These are phyloP conservation scores for Isoperla grammatica DNA, from an alignment of 2,888 invertebrate genomes.

Conservation along the genomic window DNA sequence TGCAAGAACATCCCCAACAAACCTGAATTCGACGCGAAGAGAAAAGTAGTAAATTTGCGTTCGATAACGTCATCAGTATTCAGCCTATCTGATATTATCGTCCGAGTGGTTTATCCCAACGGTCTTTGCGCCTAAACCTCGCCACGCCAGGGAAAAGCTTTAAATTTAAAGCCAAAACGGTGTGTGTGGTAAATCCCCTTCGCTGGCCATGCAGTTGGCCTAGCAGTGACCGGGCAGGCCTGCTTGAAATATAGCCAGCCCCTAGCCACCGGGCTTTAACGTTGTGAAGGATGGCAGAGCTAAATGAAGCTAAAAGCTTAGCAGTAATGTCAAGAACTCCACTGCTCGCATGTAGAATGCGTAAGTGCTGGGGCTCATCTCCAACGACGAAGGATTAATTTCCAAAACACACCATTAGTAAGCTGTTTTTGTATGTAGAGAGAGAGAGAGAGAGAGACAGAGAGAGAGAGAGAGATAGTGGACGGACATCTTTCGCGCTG, in stretches of 20 bases:
- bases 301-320: slow-evolving; percentile 27
- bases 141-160: slow-evolving; percentile 16
- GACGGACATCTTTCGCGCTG: background rate
- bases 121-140: background rate
- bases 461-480: background rate
- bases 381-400: slow-evolving; percentile 10
- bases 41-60: background rate
- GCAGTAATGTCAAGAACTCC: slow-evolving; percentile 12
- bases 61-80: background rate
- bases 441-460: background rate
- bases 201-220: slow-evolving; percentile 13
- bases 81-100: slow-evolving; percentile 6
- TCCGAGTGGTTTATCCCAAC: slow-evolving; percentile 8
- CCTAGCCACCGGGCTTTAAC: slow-evolving; percentile 5
- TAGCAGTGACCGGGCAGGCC: slow-evolving; percentile 8
- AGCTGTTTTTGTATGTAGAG: slow-evolving; percentile 2
- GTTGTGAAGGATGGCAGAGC: slow-evolving; percentile 23
- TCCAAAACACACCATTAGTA: slow-evolving; percentile 15
- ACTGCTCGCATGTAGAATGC: slow-evolving; percentile 14
- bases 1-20: no score
- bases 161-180: slow-evolving; percentile 27
- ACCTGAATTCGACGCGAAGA: no score
- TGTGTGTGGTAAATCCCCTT: slow-evolving; percentile 26
- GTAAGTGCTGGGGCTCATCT: slow-evolving; percentile 1
- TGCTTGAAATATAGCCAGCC: slow-evolving; percentile 9